These are phyloP conservation scores for Litocranius walleri DNA, from an alignment of 2,113 vertebrate species.

Conservation along the genomic window DNA sequence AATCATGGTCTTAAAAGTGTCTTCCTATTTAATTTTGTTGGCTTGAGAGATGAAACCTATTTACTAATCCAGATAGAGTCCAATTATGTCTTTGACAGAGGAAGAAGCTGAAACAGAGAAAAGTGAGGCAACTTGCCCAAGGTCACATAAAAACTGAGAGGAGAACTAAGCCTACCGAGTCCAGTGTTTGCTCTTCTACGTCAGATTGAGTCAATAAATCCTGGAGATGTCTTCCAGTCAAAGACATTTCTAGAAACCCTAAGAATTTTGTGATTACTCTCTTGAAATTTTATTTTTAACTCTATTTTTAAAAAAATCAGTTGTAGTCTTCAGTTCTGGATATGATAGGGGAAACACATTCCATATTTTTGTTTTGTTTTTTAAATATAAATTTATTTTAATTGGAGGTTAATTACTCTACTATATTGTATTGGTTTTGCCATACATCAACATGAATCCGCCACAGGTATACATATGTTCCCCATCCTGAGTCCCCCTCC, in stretches of 20 bases:
- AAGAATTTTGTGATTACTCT: background rate
- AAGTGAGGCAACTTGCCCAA: background rate
- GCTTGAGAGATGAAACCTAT: background rate
- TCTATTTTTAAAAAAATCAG: background rate
- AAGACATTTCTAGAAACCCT: background rate
- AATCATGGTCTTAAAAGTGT: background rate
- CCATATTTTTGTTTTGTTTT: background rate
- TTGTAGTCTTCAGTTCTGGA: background rate
- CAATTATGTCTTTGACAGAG: background rate
- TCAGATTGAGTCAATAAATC: background rate
- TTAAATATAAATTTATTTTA: no score
- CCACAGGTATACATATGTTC: no score
- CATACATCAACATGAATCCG: no score
- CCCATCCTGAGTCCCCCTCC: no score
- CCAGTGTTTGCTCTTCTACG: background rate
- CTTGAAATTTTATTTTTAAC: background rate
- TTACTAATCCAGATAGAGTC: background rate
- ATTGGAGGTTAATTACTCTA: no score
- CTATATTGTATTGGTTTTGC: no score
- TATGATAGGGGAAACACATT: background rate
- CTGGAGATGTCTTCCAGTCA: background rate
- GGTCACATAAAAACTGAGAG: background rate
- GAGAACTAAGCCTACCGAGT: background rate
- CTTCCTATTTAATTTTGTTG: background rate
- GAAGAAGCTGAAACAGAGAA: background rate